Conservation (phyloP, 2,113 vertebrate species). For the Dromaius novaehollandiae region DNA sequence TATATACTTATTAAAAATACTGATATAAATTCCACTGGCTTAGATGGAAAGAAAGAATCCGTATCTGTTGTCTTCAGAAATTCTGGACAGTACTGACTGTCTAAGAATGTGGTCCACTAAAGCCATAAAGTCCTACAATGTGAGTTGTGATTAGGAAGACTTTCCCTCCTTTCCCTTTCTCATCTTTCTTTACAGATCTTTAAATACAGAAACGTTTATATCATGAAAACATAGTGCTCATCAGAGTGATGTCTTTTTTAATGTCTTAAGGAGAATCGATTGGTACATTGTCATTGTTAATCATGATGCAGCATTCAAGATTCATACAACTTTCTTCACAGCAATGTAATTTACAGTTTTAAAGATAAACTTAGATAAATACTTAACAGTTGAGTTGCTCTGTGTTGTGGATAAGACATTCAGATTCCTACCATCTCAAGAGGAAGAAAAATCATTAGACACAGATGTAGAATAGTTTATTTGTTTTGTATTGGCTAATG, state of each 20-base stretch:
- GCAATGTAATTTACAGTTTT: neutral
- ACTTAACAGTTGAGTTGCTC: neutral
- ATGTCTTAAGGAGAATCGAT: neutral
- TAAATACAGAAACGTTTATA: neutral
- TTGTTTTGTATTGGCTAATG: slow-evolving; percentile 10
- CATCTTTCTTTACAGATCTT: neutral
- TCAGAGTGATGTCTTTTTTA: neutral
- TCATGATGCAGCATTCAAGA: neutral
- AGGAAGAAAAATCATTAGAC: neutral
- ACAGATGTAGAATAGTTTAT: neutral
- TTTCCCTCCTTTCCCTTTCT: neutral
- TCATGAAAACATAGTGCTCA: rapidly evolving
- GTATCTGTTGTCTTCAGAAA: neutral
- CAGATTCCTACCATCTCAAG: neutral
- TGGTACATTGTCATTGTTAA: neutral
- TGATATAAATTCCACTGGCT: neutral
- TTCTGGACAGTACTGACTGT: neutral
- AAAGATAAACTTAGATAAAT: neutral
- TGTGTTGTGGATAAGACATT: neutral
- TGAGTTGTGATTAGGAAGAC: neutral
- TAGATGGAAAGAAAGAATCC: neutral
- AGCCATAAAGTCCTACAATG: neutral
- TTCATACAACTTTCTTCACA: neutral
- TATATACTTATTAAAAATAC: neutral
- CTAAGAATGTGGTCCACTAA: neutral